Evolutionary conservation across 1,140 invertebrate genomes (phyloP).

Genomic region (Tetragonula clypearis): DNA sequence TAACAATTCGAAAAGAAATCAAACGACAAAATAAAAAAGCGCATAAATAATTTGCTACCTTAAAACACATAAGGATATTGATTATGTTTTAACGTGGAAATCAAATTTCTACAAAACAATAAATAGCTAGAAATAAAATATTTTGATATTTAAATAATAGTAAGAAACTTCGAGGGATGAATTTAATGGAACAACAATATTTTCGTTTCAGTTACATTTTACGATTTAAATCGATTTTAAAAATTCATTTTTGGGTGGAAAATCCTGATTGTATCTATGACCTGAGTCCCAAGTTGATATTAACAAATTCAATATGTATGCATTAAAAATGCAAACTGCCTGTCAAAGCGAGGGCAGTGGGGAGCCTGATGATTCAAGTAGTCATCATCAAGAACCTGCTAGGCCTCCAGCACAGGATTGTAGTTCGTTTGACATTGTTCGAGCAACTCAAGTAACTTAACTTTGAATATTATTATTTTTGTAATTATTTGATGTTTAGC

Average conservation of each 20-base stretch:
- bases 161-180: not conserved
- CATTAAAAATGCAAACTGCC: slow-evolving; percentile 78
- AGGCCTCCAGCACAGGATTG: slow-evolving; percentile 85
- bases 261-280: not conserved
- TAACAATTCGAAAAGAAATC: not conserved
- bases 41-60: not conserved
- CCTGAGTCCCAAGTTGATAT: not conserved
- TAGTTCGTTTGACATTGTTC: slow-evolving; percentile 95
- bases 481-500: slow-evolving; percentile 14
- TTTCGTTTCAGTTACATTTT: slow-evolving; percentile 17
- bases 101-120: not conserved
- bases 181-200: not conserved
- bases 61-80: not conserved
- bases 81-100: not conserved
- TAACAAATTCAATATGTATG: slow-evolving; percentile 73
- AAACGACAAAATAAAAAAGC: not conserved
- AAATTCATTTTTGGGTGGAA: not conserved
- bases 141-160: not conserved
- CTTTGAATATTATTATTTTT: not conserved
- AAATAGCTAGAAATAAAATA: not conserved
- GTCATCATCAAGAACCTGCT: slow-evolving; percentile 77
- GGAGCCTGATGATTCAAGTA: slow-evolving; percentile 73
- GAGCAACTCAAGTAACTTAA: slow-evolving; percentile 90
- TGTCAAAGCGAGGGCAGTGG: slow-evolving; percentile 77
- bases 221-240: not conserved